Evolutionary conservation across 2,888 invertebrate species (phyloP).

Genomic region (Xylophagus ater): DNA sequence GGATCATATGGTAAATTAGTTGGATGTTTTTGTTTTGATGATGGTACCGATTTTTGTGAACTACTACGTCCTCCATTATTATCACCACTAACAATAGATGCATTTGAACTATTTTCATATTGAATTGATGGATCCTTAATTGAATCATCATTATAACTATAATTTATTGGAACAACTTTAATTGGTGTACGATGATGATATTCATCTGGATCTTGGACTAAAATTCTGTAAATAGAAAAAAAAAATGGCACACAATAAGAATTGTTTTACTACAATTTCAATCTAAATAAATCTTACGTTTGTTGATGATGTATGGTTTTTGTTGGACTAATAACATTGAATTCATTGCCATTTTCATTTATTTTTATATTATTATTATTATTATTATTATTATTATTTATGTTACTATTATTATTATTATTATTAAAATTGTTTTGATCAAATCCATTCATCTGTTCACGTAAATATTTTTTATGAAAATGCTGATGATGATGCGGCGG

Average conservation of each 20-base stretch:
- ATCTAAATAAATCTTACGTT: neutral
- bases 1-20: conserved; percentile 71
- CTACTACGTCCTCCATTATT: too few species aligned
- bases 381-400: conserved; percentile 14
- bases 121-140: conserved; percentile 38
- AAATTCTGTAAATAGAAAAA: conserved; percentile 5
- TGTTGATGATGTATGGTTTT: conserved; percentile 14
- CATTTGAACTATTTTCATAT: conserved; percentile 12
- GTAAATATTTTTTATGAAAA: conserved; percentile 39
- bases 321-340: too few species aligned
- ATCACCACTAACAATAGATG: too few species aligned
- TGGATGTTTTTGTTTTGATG: conserved; percentile 51
- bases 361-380: conserved; percentile 14
- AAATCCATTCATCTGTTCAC: conserved; percentile 37
- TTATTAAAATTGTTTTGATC: conserved; percentile 23
- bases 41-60: conserved; percentile 23
- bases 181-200: conserved; percentile 24
- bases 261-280: too few species aligned
- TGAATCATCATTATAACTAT: conserved; percentile 39
- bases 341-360: too few species aligned
- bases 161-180: conserved; percentile 25
- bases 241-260: neutral
- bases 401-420: conserved; percentile 19
- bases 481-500: conserved; percentile 22
- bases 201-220: conserved; percentile 12